phyloP scores from a whole-genome alignment of 2,888 invertebrate genomes.

The Alsophila aescularia region DNA sequence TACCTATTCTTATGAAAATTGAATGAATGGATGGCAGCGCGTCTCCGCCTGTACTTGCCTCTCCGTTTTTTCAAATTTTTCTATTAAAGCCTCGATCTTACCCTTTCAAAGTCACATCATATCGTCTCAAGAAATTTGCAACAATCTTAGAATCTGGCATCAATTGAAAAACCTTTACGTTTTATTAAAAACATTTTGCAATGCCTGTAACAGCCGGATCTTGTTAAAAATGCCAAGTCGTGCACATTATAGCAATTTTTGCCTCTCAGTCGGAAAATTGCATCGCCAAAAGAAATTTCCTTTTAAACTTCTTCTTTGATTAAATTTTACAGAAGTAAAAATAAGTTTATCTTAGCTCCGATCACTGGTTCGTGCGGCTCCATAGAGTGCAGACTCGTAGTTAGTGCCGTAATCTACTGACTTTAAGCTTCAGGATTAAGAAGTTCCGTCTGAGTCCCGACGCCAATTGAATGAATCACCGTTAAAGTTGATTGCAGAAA shows the following conservation, averaged over 20 bases:
- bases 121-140: constrained; percentile 37
- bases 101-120: not conserved
- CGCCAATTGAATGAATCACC: constrained; percentile 36
- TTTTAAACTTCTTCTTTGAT: constrained; percentile 15
- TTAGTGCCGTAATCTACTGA: constrained; percentile 31
- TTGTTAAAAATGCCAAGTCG: constrained; percentile 29
- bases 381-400: constrained; percentile 10
- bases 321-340: constrained; percentile 11
- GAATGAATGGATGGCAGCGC: not conserved
- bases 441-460: constrained; percentile 30
- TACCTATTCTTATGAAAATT: not conserved
- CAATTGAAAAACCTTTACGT: constrained; percentile 57
- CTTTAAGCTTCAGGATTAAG: constrained; percentile 33
- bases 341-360: constrained; percentile 1
- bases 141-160: constrained; percentile 37
- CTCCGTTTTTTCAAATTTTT: not conserved
- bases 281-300: constrained; percentile 2
- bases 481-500: constrained; percentile 27
- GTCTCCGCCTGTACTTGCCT: not conserved
- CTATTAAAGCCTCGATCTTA: not conserved
- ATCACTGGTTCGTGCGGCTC: constrained; percentile 18
- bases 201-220: constrained; percentile 34
- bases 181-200: constrained; percentile 45
- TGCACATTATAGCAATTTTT: constrained; percentile 4
- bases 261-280: constrained; percentile 1